Percentiles rank a stretch among this genome's conserved stretches.
phyloP scores from a whole-genome alignment of 2,797 vertebrate genomes.

The Mastacembelus armatus region DNA sequence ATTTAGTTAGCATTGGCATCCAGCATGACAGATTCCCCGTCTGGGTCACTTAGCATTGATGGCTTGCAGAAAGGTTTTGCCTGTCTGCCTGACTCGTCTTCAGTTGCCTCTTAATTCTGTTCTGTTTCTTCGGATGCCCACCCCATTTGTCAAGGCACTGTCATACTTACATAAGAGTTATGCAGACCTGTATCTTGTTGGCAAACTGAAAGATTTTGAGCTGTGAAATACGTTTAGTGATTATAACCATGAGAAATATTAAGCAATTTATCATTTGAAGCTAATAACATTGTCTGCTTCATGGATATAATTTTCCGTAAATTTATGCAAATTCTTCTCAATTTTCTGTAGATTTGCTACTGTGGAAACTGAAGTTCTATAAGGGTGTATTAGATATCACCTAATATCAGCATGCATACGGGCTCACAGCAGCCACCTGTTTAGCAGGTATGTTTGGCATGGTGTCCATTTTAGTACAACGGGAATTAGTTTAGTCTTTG shows the following conservation, averaged over 20 bases:
- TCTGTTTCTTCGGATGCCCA: conserved; percentile 76
- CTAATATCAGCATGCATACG: neutral
- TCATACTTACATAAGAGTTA: conserved; percentile 68
- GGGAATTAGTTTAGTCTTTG: too few species aligned
- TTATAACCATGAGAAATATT: conserved; percentile 38
- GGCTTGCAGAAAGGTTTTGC: conserved; percentile 70
- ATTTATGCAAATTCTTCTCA: conserved; percentile 14
- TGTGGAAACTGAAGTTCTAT: neutral
- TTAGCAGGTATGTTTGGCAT: neutral
- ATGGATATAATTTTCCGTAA: conserved; percentile 7
- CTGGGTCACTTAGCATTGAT: conserved; percentile 71
- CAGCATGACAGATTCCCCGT: conserved; percentile 69
- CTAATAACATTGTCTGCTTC: conserved; percentile 41
- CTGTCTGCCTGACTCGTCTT: conserved; percentile 70
- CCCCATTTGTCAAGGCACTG: conserved; percentile 55
- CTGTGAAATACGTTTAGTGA: conserved; percentile 39
- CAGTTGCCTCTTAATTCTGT: conserved; percentile 75
- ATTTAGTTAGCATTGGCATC: conserved; percentile 69
- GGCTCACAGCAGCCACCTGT: neutral
- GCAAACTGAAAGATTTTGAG: conserved; percentile 41
- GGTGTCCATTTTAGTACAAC: too few species aligned
- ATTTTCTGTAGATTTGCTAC: neutral
- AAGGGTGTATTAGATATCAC: neutral
- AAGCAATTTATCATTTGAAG: conserved; percentile 40
- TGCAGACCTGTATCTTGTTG: conserved; percentile 49